Percentiles rank a stretch among this genome's conserved stretches.
These are phyloP conservation scores for Staurois parvus DNA, from an alignment of 2,797 vertebrate species.

Conservation along the genomic window DNA sequence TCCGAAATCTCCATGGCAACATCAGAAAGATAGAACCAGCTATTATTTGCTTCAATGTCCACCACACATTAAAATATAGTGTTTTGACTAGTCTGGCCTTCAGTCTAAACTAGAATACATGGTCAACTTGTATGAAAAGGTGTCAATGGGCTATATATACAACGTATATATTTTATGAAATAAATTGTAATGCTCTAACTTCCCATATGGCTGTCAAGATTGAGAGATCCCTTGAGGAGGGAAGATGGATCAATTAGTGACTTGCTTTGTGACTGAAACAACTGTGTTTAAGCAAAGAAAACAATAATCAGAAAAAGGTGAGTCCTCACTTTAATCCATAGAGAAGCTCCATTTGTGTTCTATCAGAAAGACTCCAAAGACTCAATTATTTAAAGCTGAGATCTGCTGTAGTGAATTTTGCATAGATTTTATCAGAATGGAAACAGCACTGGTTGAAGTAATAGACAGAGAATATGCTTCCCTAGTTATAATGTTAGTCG, in stretches of 20 bases:
- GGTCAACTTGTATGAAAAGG: too few relatives aligned
- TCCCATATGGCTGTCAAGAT: constrained; percentile 2
- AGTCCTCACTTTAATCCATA: too few relatives aligned
- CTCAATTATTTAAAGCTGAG: background rate
- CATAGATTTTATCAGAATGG: background rate
- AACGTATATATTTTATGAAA: too few relatives aligned
- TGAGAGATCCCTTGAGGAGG: constrained; percentile 8
- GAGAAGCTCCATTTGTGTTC: background rate
- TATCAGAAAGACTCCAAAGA: background rate
- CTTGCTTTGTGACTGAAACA: constrained; percentile 6
- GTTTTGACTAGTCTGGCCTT: too few relatives aligned
- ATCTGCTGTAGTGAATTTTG: background rate
- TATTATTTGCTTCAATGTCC: too few relatives aligned
- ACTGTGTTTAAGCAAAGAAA: constrained; percentile 1
- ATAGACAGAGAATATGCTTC: too few relatives aligned
- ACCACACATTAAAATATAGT: too few relatives aligned
- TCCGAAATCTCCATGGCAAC: too few relatives aligned
- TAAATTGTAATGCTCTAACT: background rate
- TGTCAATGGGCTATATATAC: too few relatives aligned
- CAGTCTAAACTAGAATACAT: too few relatives aligned
- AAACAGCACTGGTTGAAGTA: background rate
- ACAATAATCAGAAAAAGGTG: constrained; percentile 1
- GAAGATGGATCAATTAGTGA: constrained; percentile 12
- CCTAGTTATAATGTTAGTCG: too few relatives aligned
- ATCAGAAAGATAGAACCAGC: too few relatives aligned